Evolutionary conservation across 2,797 vertebrate genomes (phyloP).

Genomic region (Gouania willdenowi): DNA sequence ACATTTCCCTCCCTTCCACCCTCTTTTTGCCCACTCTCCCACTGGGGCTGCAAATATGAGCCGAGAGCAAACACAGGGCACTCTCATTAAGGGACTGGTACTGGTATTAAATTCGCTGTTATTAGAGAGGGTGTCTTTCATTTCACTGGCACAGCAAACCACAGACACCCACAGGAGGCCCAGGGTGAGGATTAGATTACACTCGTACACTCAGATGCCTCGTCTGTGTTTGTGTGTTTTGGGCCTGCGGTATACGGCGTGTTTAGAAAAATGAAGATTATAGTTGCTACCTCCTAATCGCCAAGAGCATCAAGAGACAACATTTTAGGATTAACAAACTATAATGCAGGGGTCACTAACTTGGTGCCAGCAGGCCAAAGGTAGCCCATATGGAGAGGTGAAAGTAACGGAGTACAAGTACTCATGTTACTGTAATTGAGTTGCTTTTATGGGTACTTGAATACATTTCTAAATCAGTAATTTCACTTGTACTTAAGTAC

Average conservation of each 20-base stretch:
- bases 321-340: conserved; percentile 36
- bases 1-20: conserved; percentile 54
- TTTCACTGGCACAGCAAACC: conserved; percentile 74
- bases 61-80: conserved; percentile 68
- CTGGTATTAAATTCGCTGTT: conserved; percentile 72
- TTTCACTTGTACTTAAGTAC: too few species aligned
- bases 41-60: conserved; percentile 66
- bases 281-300: conserved; percentile 3
- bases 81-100: conserved; percentile 74
- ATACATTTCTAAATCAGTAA: too few species aligned
- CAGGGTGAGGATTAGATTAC: conserved; percentile 59
- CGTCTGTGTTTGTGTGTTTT: conserved; percentile 28
- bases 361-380: too few species aligned
- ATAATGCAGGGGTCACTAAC: too few species aligned
- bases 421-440: too few species aligned
- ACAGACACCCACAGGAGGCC: conserved; percentile 68
- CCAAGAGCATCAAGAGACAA: conserved; percentile 23
- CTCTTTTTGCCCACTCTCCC: conserved; percentile 49
- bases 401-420: too few species aligned
- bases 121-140: conserved; percentile 75
- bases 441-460: conserved; percentile 26
- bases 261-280: conserved; percentile 19
- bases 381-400: conserved; percentile 22
- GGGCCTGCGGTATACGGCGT: conserved; percentile 16
- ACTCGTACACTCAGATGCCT: conserved; percentile 24